phyloP scores from a whole-genome alignment of 2,113 vertebrate species.

The Serranochromis macrocephalus region DNA sequence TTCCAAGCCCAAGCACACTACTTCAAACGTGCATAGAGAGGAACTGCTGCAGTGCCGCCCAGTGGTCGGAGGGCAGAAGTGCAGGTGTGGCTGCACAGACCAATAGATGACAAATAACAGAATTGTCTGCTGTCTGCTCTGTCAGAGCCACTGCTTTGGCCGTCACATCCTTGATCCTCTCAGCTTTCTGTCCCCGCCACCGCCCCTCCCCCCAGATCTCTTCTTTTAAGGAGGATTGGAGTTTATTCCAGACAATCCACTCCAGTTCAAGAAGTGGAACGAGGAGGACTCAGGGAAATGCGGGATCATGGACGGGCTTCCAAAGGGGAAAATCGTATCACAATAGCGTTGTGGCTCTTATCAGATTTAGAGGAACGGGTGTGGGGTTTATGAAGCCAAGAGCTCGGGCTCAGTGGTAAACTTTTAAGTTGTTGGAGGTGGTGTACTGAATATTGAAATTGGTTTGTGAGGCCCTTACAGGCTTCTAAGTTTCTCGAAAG shows the following conservation, averaged over 20 bases:
- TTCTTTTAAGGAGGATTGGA: constrained; percentile 70
- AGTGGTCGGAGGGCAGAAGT: constrained; percentile 31
- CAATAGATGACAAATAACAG: background rate
- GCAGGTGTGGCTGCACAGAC: background rate
- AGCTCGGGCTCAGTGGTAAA: constrained; percentile 47
- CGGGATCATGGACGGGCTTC: constrained; percentile 62
- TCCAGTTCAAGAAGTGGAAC: constrained; percentile 66
- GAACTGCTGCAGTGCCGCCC: constrained; percentile 41
- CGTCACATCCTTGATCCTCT: constrained; percentile 63
- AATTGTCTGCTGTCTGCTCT: constrained; percentile 30
- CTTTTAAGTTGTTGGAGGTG: constrained; percentile 19
- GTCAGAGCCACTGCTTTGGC: constrained; percentile 56
- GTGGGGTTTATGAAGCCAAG: constrained; percentile 47
- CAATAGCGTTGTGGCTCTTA: constrained; percentile 64
- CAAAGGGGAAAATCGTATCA: constrained; percentile 57
- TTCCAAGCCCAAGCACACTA: background rate
- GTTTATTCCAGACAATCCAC: constrained; percentile 71
- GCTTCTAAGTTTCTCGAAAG: background rate
- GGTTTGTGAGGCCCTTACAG: background rate
- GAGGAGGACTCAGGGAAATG: constrained; percentile 60
- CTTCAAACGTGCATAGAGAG: background rate
- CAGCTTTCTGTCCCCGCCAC: constrained; percentile 24
- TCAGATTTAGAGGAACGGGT: constrained; percentile 66
- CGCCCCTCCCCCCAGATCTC: background rate
- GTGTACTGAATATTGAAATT: constrained; percentile 40